phyloP scores from a whole-genome alignment of 2,888 invertebrate genomes.

The Drosophila stalkeri region DNA sequence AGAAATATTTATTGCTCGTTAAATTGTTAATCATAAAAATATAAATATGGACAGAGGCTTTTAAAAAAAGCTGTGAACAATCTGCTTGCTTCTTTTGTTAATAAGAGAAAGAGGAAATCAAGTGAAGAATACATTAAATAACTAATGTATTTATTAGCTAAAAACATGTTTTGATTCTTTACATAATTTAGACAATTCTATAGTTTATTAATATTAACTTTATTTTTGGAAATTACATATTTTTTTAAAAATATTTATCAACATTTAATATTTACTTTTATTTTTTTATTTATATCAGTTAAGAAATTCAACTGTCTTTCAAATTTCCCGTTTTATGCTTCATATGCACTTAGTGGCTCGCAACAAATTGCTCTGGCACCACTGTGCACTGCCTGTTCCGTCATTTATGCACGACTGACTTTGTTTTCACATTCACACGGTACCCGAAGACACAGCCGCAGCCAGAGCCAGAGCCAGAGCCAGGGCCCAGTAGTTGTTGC shows the following conservation, averaged over 20 bases:
- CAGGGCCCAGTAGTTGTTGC: slow-evolving; percentile 70
- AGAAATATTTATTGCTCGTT: background rate
- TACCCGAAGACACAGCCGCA: slow-evolving; percentile 63
- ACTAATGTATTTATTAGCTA: background rate
- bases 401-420: slow-evolving; percentile 82
- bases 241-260: too few relatives aligned
- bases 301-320: background rate
- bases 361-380: slow-evolving; percentile 38
- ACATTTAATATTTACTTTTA: too few relatives aligned
- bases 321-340: background rate
- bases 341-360: background rate
- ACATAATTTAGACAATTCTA: background rate
- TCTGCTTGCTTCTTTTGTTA: background rate
- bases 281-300: too few relatives aligned
- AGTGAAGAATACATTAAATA: background rate
- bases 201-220: background rate
- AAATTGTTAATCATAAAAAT: slow-evolving; percentile 26
- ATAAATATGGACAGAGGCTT: background rate
- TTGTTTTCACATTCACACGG: slow-evolving; percentile 81
- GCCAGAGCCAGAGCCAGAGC: slow-evolving; percentile 37
- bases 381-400: slow-evolving; percentile 68
- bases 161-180: background rate
- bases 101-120: background rate
- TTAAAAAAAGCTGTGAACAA: background rate
- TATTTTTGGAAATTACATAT: background rate